Conservation (phyloP, 2,888 invertebrate species). For the Anthoptus insignis region DNA sequence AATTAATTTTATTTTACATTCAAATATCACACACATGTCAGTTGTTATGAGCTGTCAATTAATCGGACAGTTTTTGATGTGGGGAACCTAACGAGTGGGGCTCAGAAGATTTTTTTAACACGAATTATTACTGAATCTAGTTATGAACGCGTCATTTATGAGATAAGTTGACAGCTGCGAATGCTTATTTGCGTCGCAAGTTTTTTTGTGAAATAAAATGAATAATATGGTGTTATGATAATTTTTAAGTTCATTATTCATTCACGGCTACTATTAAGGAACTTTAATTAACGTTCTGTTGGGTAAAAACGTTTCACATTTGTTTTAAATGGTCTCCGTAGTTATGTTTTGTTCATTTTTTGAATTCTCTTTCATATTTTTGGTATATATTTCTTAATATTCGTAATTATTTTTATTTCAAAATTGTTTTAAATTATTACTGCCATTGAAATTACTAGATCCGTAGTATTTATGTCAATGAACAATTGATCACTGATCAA, state of each 20-base stretch:
- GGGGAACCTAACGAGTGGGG: slow-evolving; percentile 76
- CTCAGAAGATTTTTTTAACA: slow-evolving; percentile 56
- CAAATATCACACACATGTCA: slow-evolving; percentile 72
- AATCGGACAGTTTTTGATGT: slow-evolving; percentile 81
- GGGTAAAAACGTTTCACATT: slow-evolving; percentile 14
- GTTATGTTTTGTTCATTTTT: too few relatives aligned
- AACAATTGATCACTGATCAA: not conserved
- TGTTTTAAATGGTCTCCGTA: slow-evolving; percentile 17
- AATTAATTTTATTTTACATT: slow-evolving; percentile 84
- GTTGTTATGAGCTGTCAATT: slow-evolving; percentile 80
- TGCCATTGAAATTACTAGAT: too few relatives aligned
- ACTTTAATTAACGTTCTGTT: slow-evolving; percentile 14
- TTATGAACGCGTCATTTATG: slow-evolving; percentile 57
- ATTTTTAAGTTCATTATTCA: slow-evolving; percentile 34
- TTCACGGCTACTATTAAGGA: slow-evolving; percentile 39
- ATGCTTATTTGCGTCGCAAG: slow-evolving; percentile 58
- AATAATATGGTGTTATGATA: slow-evolving; percentile 17
- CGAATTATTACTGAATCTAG: slow-evolving; percentile 71
- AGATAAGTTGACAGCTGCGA: slow-evolving; percentile 72
- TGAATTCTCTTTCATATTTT: too few relatives aligned
- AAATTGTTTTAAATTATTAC: too few relatives aligned
- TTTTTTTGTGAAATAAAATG: slow-evolving; percentile 31
- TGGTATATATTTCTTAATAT: too few relatives aligned
- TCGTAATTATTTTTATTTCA: too few relatives aligned
- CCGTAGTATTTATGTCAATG: too few relatives aligned